phyloP scores from a whole-genome alignment of 1,140 invertebrate species.

The Myzus persicae region DNA sequence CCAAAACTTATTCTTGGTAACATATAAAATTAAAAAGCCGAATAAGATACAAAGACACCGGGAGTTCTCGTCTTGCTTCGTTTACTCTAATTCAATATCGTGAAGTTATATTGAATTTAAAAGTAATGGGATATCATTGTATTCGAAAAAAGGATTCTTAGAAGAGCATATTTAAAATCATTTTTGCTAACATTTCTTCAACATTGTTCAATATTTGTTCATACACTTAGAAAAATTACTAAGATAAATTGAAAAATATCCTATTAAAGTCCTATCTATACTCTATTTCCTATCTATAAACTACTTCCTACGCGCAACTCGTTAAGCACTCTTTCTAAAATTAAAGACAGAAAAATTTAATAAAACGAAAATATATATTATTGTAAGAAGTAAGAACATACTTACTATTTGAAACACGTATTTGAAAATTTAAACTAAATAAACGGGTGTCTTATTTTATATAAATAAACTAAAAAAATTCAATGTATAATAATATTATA shows the following conservation, averaged over 20 bases:
- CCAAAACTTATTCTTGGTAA: not conserved
- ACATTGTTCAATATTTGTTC: not conserved
- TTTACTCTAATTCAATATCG: not conserved
- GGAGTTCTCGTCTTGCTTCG: not conserved
- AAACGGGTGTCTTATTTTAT: not conserved
- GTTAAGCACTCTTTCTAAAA: not conserved
- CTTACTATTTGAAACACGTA: not conserved
- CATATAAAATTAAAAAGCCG: not conserved
- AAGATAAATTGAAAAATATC: not conserved
- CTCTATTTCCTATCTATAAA: not conserved
- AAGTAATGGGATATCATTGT: not conserved
- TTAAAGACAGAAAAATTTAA: not conserved
- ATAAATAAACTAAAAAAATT: not conserved
- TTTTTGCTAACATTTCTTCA: not conserved
- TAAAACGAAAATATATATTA: not conserved
- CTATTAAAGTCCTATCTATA: not conserved
- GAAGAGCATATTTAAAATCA: not conserved
- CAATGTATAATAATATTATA: not conserved
- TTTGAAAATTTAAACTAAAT: not conserved
- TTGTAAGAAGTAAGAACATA: not conserved
- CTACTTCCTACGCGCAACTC: not conserved
- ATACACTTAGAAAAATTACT: not conserved
- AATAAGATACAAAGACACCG: not conserved
- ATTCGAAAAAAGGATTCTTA: not conserved
- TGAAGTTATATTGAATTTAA: not conserved